phyloP scores from a whole-genome alignment of 2,797 vertebrate species.

The Mionectes olivaceus region DNA sequence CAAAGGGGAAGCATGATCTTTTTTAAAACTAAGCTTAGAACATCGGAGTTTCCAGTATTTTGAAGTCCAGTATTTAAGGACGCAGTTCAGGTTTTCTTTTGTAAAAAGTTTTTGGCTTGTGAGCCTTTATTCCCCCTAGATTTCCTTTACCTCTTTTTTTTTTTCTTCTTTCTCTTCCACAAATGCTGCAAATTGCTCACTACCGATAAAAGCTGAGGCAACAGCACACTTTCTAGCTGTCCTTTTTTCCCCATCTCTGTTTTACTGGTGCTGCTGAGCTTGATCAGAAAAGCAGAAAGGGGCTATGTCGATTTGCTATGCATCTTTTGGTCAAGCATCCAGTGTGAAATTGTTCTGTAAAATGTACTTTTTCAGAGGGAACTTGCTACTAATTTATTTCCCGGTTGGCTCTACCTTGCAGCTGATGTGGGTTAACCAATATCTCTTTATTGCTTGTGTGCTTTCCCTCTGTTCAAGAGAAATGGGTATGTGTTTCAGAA shows the following conservation, averaged over 20 bases:
- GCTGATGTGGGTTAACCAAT: neutral
- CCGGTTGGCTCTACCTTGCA: neutral
- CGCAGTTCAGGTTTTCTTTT: slow-evolving; percentile 34
- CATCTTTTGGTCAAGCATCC: slow-evolving; percentile 47
- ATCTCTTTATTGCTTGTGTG: neutral
- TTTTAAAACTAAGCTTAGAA: slow-evolving; percentile 25
- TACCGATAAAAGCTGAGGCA: neutral
- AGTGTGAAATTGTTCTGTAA: slow-evolving; percentile 62
- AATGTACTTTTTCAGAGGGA: slow-evolving; percentile 17
- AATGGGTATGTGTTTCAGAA: neutral
- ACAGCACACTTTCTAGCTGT: neutral
- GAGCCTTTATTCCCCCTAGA: neutral
- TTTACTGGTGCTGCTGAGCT: neutral
- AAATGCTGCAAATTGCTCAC: neutral
- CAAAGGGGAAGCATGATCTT: slow-evolving; percentile 57
- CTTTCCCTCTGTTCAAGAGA: neutral
- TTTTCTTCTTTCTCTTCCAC: neutral
- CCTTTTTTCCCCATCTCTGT: neutral
- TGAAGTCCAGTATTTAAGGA: slow-evolving; percentile 3
- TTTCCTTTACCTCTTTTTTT: neutral
- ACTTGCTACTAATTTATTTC: slow-evolving; percentile 20
- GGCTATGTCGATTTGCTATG: slow-evolving; percentile 28
- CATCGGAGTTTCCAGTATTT: slow-evolving; percentile 4
- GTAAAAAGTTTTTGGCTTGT: slow-evolving; percentile 7
- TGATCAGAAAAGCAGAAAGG: slow-evolving; percentile 26